phyloP scores from a whole-genome alignment of 2,888 invertebrate species.

The Epirrhoe tristata region DNA sequence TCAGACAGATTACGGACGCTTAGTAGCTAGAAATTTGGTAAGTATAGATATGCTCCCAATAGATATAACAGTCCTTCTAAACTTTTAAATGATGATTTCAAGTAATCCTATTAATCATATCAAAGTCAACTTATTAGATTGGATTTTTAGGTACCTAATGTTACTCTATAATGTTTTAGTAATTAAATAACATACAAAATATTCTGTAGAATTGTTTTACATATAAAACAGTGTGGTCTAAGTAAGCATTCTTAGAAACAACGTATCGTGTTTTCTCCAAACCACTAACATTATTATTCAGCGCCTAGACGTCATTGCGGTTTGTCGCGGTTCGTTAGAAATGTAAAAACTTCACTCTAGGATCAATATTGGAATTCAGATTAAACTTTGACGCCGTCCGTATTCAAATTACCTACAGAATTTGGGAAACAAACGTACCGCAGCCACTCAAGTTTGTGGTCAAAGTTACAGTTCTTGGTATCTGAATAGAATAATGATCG shows the following conservation, averaged over 20 bases:
- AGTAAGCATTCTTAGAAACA: too few relatives aligned
- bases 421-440: conserved; percentile 56
- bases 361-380: conserved; percentile 70
- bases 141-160: too few relatives aligned
- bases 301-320: conserved; percentile 59
- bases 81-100: too few relatives aligned
- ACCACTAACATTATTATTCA: conserved; percentile 48
- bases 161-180: too few relatives aligned
- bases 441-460: conserved; percentile 56
- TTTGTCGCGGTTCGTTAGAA: conserved; percentile 70
- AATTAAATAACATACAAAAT: too few relatives aligned
- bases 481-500: conserved; percentile 58
- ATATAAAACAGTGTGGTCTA: too few relatives aligned
- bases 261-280: conserved; percentile 2
- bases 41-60: not conserved
- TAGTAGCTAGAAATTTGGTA: conserved; percentile 17
- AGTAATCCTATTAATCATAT: too few relatives aligned
- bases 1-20: conserved; percentile 43
- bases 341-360: conserved; percentile 70
- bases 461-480: conserved; percentile 53
- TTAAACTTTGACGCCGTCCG: conserved; percentile 66
- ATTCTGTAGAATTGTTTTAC: too few relatives aligned
- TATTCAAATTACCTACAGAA: conserved; percentile 64
- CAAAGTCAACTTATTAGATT: too few relatives aligned
- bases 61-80: too few relatives aligned